phyloP scores from a whole-genome alignment of 2,888 invertebrate genomes.

The Volucella inanis region DNA sequence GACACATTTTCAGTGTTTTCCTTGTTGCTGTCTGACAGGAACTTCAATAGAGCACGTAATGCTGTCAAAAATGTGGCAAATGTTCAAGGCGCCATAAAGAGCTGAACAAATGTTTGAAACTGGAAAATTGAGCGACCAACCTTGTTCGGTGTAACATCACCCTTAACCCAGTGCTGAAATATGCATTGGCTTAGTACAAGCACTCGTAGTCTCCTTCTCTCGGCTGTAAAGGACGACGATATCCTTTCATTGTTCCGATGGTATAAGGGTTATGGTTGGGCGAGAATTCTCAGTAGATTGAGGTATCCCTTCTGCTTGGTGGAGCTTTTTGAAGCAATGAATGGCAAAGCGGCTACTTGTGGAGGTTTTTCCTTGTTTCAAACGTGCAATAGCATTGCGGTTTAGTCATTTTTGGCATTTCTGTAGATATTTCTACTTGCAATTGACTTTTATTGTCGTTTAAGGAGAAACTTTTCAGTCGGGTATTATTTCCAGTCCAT shows the following conservation, averaged over 20 bases:
- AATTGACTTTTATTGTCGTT: conserved; percentile 70
- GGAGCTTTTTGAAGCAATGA: conserved; percentile 61
- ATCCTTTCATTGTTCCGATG: conserved; percentile 63
- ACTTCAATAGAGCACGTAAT: conserved; percentile 68
- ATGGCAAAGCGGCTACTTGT: conserved; percentile 71
- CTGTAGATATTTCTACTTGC: conserved; percentile 61
- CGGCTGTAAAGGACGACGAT: conserved; percentile 29
- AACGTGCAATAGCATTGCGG: conserved; percentile 72
- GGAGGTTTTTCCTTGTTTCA: conserved; percentile 56
- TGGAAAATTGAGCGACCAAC: conserved; percentile 64
- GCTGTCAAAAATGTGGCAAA: conserved; percentile 73
- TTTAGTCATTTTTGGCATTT: conserved; percentile 52
- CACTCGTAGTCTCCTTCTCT: neutral
- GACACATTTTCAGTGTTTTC: conserved; percentile 26
- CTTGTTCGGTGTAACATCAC: conserved; percentile 21
- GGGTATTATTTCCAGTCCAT: conserved; percentile 64
- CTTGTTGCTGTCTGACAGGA: conserved; percentile 40
- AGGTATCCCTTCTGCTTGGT: neutral
- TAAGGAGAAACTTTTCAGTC: conserved; percentile 53
- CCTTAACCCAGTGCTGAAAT: conserved; percentile 20
- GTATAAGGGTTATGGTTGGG: conserved; percentile 52
- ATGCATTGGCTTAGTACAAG: conserved; percentile 20
- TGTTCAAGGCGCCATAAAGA: conserved; percentile 67
- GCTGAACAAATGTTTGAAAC: conserved; percentile 71
- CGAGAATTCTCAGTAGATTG: conserved; percentile 36